Evolutionary conservation across 2,797 vertebrate genomes (phyloP), one percentile per base, ranked within the genome.

Genomic region (Ctenosaura bakeri): DNA sequence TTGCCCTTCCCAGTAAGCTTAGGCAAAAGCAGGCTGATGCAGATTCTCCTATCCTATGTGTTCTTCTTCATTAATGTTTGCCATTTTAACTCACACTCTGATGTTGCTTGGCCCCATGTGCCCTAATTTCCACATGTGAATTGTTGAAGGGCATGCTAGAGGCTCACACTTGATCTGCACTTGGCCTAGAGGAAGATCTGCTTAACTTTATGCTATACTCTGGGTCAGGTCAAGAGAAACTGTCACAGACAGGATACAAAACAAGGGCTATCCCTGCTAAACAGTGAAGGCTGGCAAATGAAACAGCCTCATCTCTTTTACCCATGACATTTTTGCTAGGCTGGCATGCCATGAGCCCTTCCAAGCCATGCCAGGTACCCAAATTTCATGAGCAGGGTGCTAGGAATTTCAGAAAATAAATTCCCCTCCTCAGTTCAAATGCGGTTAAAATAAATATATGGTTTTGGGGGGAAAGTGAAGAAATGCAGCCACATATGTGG

Each of bases 391-490:
- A 90, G 20, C 9, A 16, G 42, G 14, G 69, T 82, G 78, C 79
- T 92, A 96, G 94, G 76, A 93, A 95, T 96, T 93, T 22, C 74
- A 95, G 90, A 89, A 96, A 95, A 96, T 71, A 96, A 87, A 87
- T 64, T 56, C 42, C 69, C 91, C 94, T 93, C 93, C 77, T 82
- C 83, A 95, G 89, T 94, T 91, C 71, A 96, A 96, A 97, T 95
- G 96, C 87, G 46, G 74, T 94, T 95, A 95, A 96, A 96, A 96
- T 93, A 64, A 95, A 97, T 94, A 91, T 90, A 26, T 71, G 95
- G 83, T 62, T 89, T 93, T 84, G 9, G 22, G 29, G 32, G 9
- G 50, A 24, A n/a, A 46, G 4, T 1, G 7, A 92, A 95, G 91
- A 83, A 90, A 86, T 94, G 52, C 87, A 93, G 94, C 73, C 94